phyloP scores from a whole-genome alignment of 2,113 vertebrate genomes.

The pig (Sus scrofa) region T2T-Sscrofa CM000830.6:99417501-99418000 shows the following conservation, averaged over 20 bases:
- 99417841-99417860: not conserved
- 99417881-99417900: conserved; percentile 55
- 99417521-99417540: conserved; percentile 79
- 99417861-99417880: conserved; percentile 49
- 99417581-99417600: conserved; percentile 53
- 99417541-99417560: conserved; percentile 64
- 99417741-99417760: conserved; percentile 65
- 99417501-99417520: conserved; percentile 78
- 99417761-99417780: conserved; percentile 51
- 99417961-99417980: conserved; percentile 47
- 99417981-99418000: conserved; percentile 5
- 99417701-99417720: conserved; percentile 47
- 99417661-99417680: conserved; percentile 9
- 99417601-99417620: conserved; percentile 65
- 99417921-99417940: conserved; percentile 48
- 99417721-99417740: conserved; percentile 38
- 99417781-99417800: conserved; percentile 50
- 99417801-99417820: conserved; percentile 58
- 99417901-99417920: conserved; percentile 57
- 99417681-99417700: conserved; percentile 47
- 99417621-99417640: conserved; percentile 73
- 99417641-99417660: conserved; percentile 45
- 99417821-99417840: conserved; percentile 29
- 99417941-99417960: conserved; percentile 1
- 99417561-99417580: conserved; percentile 56